Evolutionary conservation across 2,113 vertebrate species (phyloP), one percentile per base, ranked within the genome.

Genomic region (Ia io): DNA sequence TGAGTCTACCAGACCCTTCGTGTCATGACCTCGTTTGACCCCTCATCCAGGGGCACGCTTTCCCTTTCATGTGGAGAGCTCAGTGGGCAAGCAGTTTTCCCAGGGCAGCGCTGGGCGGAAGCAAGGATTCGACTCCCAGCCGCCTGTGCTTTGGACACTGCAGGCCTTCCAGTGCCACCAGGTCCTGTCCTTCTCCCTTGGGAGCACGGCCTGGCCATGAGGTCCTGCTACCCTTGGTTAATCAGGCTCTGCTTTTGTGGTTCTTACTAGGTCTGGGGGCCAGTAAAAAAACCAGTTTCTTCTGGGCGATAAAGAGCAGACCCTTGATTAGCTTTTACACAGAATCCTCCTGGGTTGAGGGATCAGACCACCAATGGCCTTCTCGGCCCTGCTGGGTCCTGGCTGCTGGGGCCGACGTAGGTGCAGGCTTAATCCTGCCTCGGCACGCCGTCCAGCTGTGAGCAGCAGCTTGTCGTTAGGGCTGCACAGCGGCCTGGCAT

Each of bases 161-260:
- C 56, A 12, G 59, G 59, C 10, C 59, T 32, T 14, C 0, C 74
- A 6, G 1, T 0, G 1, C 4, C 18, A 1, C 78, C 30, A 13
- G 30, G 37, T 40, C 70, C 23, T 1, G 42, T 56, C 63, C 37
- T 13, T 11, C 44, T 63, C n/a, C 47, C 22, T 25, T 18, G n/a
- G 49, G 25, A 53, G 18, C 37, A 16, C 35, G 1, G 5, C 47
- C 28, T 37, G 17, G 63, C 79, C 9, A 0, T 9, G 76, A 47
- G n/a, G 11, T n/a, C 25, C 10, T 30, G 1, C 30, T 17, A 22
- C 2, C 65, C 61, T n/a, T 40, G 8, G 6, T 37, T 67, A n/a
- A 71, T 22, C 40, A 14, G 23, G 22, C 69, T 16, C 80, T n/a
- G 8, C 30, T 10, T 14, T n/a, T 30, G 1, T 13, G 7, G n/a